These are phyloP conservation scores for Drosophila hamatofila DNA, from an alignment of 2,888 invertebrate species.

Conservation along the genomic window DNA sequence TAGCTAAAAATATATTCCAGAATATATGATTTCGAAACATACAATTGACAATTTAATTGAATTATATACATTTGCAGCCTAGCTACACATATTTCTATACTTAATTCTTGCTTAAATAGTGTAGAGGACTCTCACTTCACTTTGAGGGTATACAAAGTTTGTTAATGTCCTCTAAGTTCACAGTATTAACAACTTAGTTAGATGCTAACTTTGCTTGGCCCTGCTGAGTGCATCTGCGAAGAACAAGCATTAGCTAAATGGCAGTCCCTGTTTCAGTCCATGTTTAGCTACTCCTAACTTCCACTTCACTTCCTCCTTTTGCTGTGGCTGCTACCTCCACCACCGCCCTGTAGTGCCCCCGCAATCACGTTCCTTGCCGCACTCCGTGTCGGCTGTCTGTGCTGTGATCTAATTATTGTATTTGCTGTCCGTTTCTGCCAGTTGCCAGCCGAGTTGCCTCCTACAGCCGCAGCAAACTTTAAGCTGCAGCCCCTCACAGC, in stretches of 20 bases:
- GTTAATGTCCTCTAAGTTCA: constrained; percentile 28
- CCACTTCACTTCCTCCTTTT: constrained; percentile 41
- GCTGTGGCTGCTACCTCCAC: not conserved
- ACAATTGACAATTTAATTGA: no score
- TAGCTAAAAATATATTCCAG: no score
- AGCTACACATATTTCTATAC: no score
- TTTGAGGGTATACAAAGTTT: constrained; percentile 26
- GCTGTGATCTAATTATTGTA: constrained; percentile 78
- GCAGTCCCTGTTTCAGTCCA: constrained; percentile 17
- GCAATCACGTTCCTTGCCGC: constrained; percentile 53
- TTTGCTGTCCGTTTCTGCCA: constrained; percentile 72
- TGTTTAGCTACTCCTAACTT: constrained; percentile 40
- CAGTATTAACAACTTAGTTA: constrained; percentile 61
- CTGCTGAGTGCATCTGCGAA: constrained; percentile 33
- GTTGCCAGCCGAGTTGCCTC: constrained; percentile 58
- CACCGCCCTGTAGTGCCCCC: constrained; percentile 34
- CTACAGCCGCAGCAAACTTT: constrained; percentile 39
- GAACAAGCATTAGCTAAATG: constrained; percentile 38
- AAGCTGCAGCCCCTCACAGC: not conserved
- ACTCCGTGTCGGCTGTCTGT: constrained; percentile 57
- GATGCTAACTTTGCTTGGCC: constrained; percentile 7
- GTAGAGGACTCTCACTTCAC: not conserved
- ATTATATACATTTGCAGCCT: no score
- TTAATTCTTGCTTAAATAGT: not conserved
- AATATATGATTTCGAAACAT: no score